phyloP scores from a whole-genome alignment of 2,888 invertebrate genomes.

The Latrodectus elegans region DNA sequence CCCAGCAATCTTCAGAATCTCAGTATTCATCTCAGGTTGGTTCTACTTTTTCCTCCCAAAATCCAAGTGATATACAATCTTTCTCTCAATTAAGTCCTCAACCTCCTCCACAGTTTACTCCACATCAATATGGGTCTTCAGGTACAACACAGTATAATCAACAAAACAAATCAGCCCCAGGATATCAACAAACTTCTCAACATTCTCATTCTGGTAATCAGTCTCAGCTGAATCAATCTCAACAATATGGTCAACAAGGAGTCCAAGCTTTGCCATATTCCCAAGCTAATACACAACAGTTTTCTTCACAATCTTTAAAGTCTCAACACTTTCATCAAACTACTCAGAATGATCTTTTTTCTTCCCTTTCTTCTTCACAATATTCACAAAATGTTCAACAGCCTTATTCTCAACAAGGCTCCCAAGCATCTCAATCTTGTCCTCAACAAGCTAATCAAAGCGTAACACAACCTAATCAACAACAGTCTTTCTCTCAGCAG shows the following conservation, averaged over 20 bases:
- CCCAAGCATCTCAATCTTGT: slow-evolving; percentile 16
- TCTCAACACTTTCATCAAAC: slow-evolving; percentile 31
- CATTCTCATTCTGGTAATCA: slow-evolving; percentile 37
- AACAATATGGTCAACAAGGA: slow-evolving; percentile 29
- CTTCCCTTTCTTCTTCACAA: slow-evolving; percentile 12
- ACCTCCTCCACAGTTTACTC: slow-evolving; percentile 22
- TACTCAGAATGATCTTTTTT: slow-evolving; percentile 26
- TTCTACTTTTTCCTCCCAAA: slow-evolving; percentile 21
- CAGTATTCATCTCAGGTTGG: slow-evolving; percentile 42
- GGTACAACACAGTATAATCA: slow-evolving; percentile 39
- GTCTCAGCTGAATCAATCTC: slow-evolving; percentile 32
- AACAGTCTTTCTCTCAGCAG: slow-evolving; percentile 19
- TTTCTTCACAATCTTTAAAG: slow-evolving; percentile 30
- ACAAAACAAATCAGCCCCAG: slow-evolving; percentile 18
- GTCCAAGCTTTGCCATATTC: slow-evolving; percentile 19
- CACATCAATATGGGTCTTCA: slow-evolving; percentile 25
- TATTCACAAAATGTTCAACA: slow-evolving; percentile 26
- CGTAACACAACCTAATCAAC: slow-evolving; percentile 17
- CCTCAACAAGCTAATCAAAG: slow-evolving; percentile 7
- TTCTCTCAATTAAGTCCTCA: slow-evolving; percentile 16
- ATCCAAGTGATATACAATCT: background rate
- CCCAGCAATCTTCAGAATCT: slow-evolving; percentile 27
- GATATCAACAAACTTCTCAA: slow-evolving; percentile 32
- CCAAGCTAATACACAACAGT: slow-evolving; percentile 15
- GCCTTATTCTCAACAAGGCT: slow-evolving; percentile 26